Percentiles rank a stretch among this genome's conserved stretches.
Conservation (phyloP, 2,888 invertebrate genomes). For the Lasioglossum figueresi region DNA sequence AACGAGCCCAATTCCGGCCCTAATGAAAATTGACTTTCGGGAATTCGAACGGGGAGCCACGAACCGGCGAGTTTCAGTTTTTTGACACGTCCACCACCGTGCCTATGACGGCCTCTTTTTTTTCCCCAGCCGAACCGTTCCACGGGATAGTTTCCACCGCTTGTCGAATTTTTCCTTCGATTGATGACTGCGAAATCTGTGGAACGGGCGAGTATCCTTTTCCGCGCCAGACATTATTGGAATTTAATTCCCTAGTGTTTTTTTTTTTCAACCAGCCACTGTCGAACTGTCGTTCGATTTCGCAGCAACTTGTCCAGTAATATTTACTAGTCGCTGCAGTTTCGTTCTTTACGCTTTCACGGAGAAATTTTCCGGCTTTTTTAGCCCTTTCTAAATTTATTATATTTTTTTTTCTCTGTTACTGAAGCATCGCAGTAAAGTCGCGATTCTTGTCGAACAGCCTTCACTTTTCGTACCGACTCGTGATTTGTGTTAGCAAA, state of each 20-base stretch:
- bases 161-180: conserved; percentile 62
- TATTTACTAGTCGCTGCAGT: not conserved
- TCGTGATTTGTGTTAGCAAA: too few species aligned
- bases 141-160: conserved; percentile 41
- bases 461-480: too few species aligned
- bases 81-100: conserved; percentile 51
- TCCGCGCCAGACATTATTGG: not conserved
- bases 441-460: too few species aligned
- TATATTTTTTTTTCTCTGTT: too few species aligned
- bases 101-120: conserved; percentile 37
- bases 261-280: not conserved
- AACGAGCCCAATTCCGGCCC: conserved; percentile 68
- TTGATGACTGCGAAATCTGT: conserved; percentile 20
- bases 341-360: not conserved
- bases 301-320: not conserved
- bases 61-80: conserved; percentile 61
- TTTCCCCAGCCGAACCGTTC: conserved; percentile 40
- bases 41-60: conserved; percentile 28
- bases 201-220: not conserved
- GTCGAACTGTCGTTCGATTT: not conserved
- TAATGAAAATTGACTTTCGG: conserved; percentile 78
- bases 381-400: too few species aligned
- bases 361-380: not conserved
- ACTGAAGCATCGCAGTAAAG: too few species aligned
- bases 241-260: not conserved